Evolutionary conservation across 1,140 invertebrate genomes (phyloP), one percentile per base, ranked within the genome.

Genomic region (Dinoponera quadriceps): DNA sequence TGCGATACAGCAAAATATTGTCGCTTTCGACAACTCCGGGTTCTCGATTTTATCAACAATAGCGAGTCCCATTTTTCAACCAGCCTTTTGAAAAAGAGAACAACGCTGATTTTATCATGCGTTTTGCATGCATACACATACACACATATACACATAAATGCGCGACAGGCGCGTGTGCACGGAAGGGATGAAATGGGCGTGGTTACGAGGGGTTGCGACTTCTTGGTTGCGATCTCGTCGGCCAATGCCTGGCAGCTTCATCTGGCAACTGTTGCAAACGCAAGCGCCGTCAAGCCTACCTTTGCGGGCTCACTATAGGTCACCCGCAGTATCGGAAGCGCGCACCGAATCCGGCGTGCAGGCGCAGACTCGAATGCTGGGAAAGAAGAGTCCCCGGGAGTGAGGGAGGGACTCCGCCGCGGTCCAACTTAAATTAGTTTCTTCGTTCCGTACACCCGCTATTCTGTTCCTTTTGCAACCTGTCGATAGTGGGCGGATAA

Each of bases 231-330:
- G 63, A 88, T 73, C 66, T 80, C 85, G 20, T 75, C 82, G 81
- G 83, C 91, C 91, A 91, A 91, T 91, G 55, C 75, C 68, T 38
- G 27, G 55, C 59, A 55, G 65, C 51, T 78, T 54, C 60, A 81
- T 85, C 72, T 85, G 78, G 91, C 72, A 91, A 91, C 91, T 87
- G 91, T 91, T 91, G 89, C 90, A 91, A 91, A 91, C 91, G 91
- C 91, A 91, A 91, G 91, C 91, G 91, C 91, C 84, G 83, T 91
- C 57, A 85, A 75, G 73, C 25, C 57, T 60, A 55, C 60, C 57
- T 27, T 25, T 85, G 65, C 71, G 54, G 77, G 59, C 59, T 85
- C 60, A 75, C 59, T 83, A 88, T 88, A 88, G 87, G 87, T 68
- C 63, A 66, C 48, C 7, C 51, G 22, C 65, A 62, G 11, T 68